phyloP scores from a whole-genome alignment of 2,113 vertebrate species.

The Chascanopsetta lugubris region DNA sequence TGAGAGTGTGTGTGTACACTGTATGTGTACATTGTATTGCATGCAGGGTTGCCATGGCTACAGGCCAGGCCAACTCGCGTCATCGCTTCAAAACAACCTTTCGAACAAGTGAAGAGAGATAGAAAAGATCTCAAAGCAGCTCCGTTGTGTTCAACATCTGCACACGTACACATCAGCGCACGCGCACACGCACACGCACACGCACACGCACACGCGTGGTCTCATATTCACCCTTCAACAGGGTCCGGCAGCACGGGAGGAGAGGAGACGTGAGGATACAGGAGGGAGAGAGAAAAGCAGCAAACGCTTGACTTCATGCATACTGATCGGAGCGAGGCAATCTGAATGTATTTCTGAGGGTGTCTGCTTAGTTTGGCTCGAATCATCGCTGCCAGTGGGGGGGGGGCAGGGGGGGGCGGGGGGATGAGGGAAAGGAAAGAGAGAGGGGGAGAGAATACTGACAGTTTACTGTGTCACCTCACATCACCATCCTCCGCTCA shows the following conservation, averaged over 20 bases:
- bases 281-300: constrained; percentile 30
- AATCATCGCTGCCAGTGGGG: constrained; percentile 29
- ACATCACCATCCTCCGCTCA: constrained; percentile 55
- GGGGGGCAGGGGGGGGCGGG: constrained; percentile 3
- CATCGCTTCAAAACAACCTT: constrained; percentile 79
- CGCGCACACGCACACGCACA: constrained; percentile 35
- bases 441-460: constrained; percentile 40
- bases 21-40: constrained; percentile 58
- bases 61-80: constrained; percentile 54
- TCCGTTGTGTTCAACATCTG: constrained; percentile 52
- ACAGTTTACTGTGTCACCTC: constrained; percentile 72
- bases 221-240: constrained; percentile 64
- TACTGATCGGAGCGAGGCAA: constrained; percentile 53
- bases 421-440: constrained; percentile 23
- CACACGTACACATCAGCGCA: constrained; percentile 32
- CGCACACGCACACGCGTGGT: constrained; percentile 51
- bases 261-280: constrained; percentile 18
- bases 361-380: constrained; percentile 41
- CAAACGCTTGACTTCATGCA: constrained; percentile 52
- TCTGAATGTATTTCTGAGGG: constrained; percentile 48
- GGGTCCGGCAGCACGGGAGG: constrained; percentile 51
- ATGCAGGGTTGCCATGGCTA: constrained; percentile 69
- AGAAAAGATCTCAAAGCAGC: constrained; percentile 56
- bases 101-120: constrained; percentile 62
- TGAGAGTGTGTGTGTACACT: constrained; percentile 10